Conservation (phyloP, 2,113 vertebrate genomes). For the Cavia aperea region DNA sequence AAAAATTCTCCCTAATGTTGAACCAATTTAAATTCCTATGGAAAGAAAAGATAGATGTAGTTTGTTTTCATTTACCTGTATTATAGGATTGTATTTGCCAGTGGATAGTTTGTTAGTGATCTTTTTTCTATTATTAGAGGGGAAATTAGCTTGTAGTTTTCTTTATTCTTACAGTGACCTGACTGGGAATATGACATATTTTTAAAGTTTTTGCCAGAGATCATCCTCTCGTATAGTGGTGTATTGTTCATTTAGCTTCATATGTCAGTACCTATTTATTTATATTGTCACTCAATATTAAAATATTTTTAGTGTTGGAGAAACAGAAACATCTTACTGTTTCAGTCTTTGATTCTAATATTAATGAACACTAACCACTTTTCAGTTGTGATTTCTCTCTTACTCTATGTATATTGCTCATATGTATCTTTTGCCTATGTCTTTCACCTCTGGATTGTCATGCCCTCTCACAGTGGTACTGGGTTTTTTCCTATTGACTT, state of each 20-base stretch:
- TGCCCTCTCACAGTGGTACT: neutral
- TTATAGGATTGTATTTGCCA: neutral
- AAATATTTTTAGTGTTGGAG: neutral
- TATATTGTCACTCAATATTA: neutral
- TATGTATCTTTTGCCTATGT: neutral
- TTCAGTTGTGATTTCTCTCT: neutral
- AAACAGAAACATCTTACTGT: neutral
- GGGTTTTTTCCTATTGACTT: neutral
- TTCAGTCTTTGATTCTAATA: neutral
- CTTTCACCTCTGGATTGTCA: too few species aligned
- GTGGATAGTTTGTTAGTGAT: conserved; percentile 12
- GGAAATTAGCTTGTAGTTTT: conserved; percentile 19
- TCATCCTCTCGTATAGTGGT: neutral
- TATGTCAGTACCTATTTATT: neutral
- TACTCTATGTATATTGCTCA: neutral
- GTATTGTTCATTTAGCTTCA: neutral
- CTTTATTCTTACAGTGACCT: neutral
- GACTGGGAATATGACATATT: neutral
- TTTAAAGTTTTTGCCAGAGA: neutral
- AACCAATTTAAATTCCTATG: neutral
- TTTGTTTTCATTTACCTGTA: neutral
- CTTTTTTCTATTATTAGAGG: neutral
- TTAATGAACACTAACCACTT: neutral
- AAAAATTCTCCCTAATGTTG: neutral
- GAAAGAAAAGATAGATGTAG: neutral